A percentile compares a stretch with the other conserved stretches of the same genome.
phyloP scores from a whole-genome alignment of 2,113 vertebrate species.

The Meles meles region DNA sequence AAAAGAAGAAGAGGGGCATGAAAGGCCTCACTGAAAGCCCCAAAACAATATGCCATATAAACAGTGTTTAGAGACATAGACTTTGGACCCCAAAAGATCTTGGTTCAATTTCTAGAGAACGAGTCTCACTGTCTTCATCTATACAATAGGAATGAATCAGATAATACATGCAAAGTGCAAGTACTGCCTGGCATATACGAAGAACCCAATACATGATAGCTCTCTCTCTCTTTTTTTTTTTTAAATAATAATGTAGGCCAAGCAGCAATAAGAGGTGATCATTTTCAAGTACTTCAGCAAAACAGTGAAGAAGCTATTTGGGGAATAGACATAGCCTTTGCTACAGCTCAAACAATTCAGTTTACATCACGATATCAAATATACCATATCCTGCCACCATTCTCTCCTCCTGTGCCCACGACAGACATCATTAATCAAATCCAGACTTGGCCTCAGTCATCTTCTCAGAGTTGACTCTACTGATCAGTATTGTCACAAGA shows the following conservation, averaged over 20 bases:
- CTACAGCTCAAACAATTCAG: background rate
- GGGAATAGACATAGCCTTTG: background rate
- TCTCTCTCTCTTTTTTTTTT: background rate
- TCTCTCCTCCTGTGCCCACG: background rate
- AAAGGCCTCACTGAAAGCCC: background rate
- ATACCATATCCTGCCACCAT: background rate
- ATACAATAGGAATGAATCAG: background rate
- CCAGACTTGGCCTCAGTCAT: background rate
- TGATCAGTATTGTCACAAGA: background rate
- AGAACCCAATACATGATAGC: background rate
- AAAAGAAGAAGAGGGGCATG: background rate
- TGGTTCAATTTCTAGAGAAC: background rate
- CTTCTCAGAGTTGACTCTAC: background rate
- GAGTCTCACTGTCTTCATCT: background rate
- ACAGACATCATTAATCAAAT: constrained; percentile 40
- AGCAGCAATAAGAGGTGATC: background rate
- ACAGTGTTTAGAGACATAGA: background rate
- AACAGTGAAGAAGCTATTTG: background rate
- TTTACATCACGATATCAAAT: background rate
- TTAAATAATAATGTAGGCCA: background rate
- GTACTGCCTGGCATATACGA: background rate
- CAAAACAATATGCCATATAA: background rate
- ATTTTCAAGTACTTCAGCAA: background rate
- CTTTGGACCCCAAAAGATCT: background rate
- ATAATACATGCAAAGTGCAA: background rate